Evolutionary conservation across 2,888 invertebrate species (phyloP), one percentile per base, ranked within the genome.

Genomic region (Xestia rhomboidea): DNA sequence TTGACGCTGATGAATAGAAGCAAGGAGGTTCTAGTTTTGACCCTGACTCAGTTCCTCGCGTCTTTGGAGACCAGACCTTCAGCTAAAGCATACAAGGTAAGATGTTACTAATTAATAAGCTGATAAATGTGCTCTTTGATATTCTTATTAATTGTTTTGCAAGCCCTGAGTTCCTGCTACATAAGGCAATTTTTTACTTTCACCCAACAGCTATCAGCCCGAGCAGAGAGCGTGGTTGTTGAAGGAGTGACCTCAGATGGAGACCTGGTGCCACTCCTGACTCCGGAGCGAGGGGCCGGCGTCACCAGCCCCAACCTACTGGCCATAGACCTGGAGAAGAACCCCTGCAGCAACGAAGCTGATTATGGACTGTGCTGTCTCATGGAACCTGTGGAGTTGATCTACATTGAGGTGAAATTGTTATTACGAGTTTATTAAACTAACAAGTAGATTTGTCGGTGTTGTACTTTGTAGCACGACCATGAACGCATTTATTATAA

Each of bases 181-280:
- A 5, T 27, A 34, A 62, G 24, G 5, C 34, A 34, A 8, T 21
- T 62, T 5, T 24, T 63, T 38, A 38, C 7, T n/a, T 41, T 18
- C 8, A 64, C 13, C n/a, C n/a, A 64, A 64, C 84, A 96, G 96
- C 83, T 98, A 41, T 98, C 98, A 68, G 97, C 97, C 7, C 96
- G 98, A 72, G 97, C 98, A 18, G 98, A 98, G 92, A 98, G 98
- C 90, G 96, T 98, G 80, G 97, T 98, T 0, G 94, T 98, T 11
- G 98, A 98, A 94, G 98, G 98, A 0, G 97, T 97, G 5, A 98
- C 97, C 10, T 95, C 97, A 0, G 98, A 98, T 81, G 98, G 98
- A 78, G 98, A 98, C 81, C 94, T 98, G 49, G 97, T 98, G 11
- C 98, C 98, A 0, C 94, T 98, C 13, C 93, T 98, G 69, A 91